Base-by-base conservation (phyloP, 2,797 vertebrate genomes). In the Monodelphis domestica region DNA sequence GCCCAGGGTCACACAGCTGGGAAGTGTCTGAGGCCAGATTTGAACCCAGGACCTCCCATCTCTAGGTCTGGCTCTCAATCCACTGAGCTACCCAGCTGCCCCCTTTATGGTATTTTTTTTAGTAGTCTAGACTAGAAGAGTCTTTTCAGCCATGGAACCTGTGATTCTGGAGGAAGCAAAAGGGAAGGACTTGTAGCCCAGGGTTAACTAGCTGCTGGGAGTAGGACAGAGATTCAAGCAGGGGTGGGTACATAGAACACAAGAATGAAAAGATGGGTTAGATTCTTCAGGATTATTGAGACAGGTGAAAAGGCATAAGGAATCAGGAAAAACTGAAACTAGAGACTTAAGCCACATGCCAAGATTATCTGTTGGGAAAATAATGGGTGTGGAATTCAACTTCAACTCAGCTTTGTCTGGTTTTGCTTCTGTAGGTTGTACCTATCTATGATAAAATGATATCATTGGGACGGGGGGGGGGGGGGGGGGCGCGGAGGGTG, bases 61-160 rank as follows among this genome's bases (percentile, higher is more conserved):
- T n/a, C n/a, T n/a, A n/a, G n/a, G n/a, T n/a, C n/a, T n/a, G n/a
- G n/a, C n/a, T n/a, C n/a, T n/a, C n/a, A n/a, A n/a, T n/a, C n/a
- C n/a, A n/a, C n/a, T n/a, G n/a, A n/a, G n/a, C n/a, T n/a, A n/a
- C n/a, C n/a, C n/a, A n/a, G n/a, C n/a, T n/a, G n/a, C n/a, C n/a
- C n/a, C n/a, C n/a, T n/a, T n/a, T n/a, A n/a, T n/a, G n/a, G n/a
- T 92, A 90, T 90, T 92, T 89, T 63, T 93, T 50, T 94, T 91
- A 2, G 45, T 57, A 90, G 50, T 70, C 50, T 4, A 51, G 14
- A 30, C 29, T 50, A 12, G 33, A 89, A 45, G 45, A 30, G 29
- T 24, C 28, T 56, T 56, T 57, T 63, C 52, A 59, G 17, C 26
- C 51, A 28, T 90, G 3, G 12, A 90, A 50, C 28, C 45, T 50